Base-by-base conservation (phyloP, 1,140 invertebrate genomes). In the Thaumetopoea pityocampa region DNA sequence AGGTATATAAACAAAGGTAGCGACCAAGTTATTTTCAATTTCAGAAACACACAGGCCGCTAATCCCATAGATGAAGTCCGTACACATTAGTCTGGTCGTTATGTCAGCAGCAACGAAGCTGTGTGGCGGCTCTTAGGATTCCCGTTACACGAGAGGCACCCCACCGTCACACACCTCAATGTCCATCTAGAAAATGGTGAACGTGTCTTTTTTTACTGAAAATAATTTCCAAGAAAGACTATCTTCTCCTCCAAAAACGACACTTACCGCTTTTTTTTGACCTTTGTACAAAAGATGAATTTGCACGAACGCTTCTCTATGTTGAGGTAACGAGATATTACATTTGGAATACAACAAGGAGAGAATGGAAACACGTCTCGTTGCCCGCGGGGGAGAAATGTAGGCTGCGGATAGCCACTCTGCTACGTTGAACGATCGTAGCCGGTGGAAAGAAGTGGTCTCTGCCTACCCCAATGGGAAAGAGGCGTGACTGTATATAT, bases 131-230 rank as follows among this genome's bases (percentile, higher is more conserved):
- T 19, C 18, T 19, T 19, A 4, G 18, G 18, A 3, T 19, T 19
- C 6, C 18, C 3, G 6, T 6, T 19, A 4, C 18, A 19, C 18
- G 18, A 19, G 18, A 19, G 18, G 6, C 3, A 19, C 18, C 18
- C 18, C 18, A 19, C 18, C 6, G 18, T 19, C 18, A 20, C 23
- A 15, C 58, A 52, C 41, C 30, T 62, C 6, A 42, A 44, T 16
- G 17, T 49, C 5, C 54, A 58, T 41, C 32, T 58, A 23, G 33
- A 47, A 48, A 56, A 56, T 42, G 44, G 46, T 45, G 45, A 19
- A 6, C 18, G 18, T 6, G 18, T 19, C n/a, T 19, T 19, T 4
- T 6, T 19, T 3, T 6, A 19, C 3, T 3, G 18, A 19, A 6
- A 3, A 19, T 6, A 19, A 19, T 19, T 19, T 19, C 18, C 18